Base-by-base conservation (phyloP, 2,888 invertebrate species). In the Leptinotarsa tumamoca region DNA sequence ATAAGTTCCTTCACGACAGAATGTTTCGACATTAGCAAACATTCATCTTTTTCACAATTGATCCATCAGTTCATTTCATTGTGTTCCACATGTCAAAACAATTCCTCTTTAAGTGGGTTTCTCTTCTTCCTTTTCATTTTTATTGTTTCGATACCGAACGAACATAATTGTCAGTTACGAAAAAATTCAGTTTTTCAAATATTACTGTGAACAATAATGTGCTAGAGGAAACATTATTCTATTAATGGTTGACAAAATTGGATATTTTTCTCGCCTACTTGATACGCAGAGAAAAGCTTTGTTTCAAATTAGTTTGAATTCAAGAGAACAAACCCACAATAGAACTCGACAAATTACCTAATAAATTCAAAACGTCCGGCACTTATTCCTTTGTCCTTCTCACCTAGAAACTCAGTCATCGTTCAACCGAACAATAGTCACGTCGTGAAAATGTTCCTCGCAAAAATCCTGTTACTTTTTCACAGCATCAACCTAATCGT, bases 291-390 rank as follows among this genome's bases (percentile, higher is more conserved):
- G 58, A 67, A 68, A 71, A 68, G 71, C 71, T 67, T 27, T 23
- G 58, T 49, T 71, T 68, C 70, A 73, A 76, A 76, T 73, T 76
- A 68, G 73, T 27, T 43, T n/a, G 27, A 61, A 70, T 61, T 58
- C 61, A 58, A 56, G 49, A 52, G 68, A 49, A 73, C 71, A 52
- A 56, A 71, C 68, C 71, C 67, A 76, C 74, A 72, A 75, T 75
- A 56, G 67, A 68, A 67, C 58, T 49, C 71, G 61, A 69, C 68
- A 73, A 78, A 72, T 73, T 76, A 79, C 73, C 78, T 70, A 73
- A 72, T 75, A 79, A 79, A 79, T 79, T 79, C 72, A 66, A 73
- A 68, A 76, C 79, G 54, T 78, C 79, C 79, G 74, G 71, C 67
- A 68, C 54, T 74, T 78, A 72, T 63, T 21, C 66, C 69, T 73